Evolutionary conservation across 2,888 invertebrate species (phyloP), one percentile per base, ranked within the genome.

Genomic region (Anagyrus pseudococci): DNA sequence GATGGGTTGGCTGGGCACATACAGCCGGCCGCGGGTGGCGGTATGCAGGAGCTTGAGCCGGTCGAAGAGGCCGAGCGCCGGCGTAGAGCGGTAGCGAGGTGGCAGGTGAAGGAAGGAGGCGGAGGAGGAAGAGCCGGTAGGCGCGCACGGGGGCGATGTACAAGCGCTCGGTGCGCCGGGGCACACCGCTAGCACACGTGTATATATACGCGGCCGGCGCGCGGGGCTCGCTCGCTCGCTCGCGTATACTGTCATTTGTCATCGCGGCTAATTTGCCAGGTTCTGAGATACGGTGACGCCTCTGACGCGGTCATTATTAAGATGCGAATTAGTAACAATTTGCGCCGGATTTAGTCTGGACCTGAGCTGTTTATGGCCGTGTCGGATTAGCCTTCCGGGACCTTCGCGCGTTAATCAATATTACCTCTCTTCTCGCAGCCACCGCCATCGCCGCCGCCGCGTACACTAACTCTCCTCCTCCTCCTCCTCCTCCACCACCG

Each of bases 301-400:
- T 77, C 78, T 79, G 79, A 80, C 80, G 78, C 74, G 78, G 75
- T 77, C 79, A 77, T 80, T 80, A 80, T 80, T 80, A 80, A 80
- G 80, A 80, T 79, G 79, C 79, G 80, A 80, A 80, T 80, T 80
- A 80, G 78, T 80, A 80, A 80, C 80, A 80, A 80, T 80, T 80
- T 79, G 80, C 77, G 76, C 79, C 72, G 78, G 78, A 79, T 79
- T 78, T 77, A 75, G 19, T 75, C 77, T 77, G 78, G 70, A 75
- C 75, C 74, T 79, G 80, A 80, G 78, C 80, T 80, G 80, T 80
- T 80, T 80, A 80, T 79, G 79, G 74, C 78, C 76, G 41, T 70
- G 70, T 70, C 73, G 77, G 78, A 80, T 79, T 79, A 79, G 76
- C 75, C 75, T 74, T 73, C 75, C 69, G 72, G 50, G 70, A 70